A percentile compares a stretch with the other conserved stretches of the same genome.
phyloP scores from a whole-genome alignment of 2,888 invertebrate genomes.

The Temnothorax ravouxi region DNA sequence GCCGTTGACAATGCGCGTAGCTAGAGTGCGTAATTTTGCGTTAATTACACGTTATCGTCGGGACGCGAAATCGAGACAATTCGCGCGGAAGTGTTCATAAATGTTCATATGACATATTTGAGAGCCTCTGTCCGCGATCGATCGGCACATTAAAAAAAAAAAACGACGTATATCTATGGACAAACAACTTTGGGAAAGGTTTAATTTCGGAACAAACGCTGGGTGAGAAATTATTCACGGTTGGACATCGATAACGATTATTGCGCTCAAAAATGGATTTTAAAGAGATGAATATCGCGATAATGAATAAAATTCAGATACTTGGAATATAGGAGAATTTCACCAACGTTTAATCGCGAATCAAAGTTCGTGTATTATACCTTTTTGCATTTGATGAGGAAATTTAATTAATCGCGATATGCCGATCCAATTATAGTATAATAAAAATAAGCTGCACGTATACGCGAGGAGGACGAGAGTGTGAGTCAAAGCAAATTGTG shows the following conservation, averaged over 20 bases:
- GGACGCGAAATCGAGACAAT: conserved; percentile 41
- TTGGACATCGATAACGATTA: conserved; percentile 37
- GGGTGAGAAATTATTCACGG: conserved; percentile 29
- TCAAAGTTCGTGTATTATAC: conserved; percentile 10
- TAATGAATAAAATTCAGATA: conserved; percentile 44
- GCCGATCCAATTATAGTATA: conserved; percentile 10
- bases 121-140: conserved; percentile 41
- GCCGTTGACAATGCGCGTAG: conserved; percentile 59
- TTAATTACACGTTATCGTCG: conserved; percentile 65
- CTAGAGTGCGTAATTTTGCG: conserved; percentile 64
- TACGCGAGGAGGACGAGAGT: not conserved
- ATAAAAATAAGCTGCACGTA: conserved; percentile 2
- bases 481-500: not conserved
- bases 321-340: conserved; percentile 40
- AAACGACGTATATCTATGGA: not conserved
- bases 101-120: conserved; percentile 9
- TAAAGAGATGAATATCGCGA: conserved; percentile 5
- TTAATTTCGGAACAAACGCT: conserved; percentile 31
- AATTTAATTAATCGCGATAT: conserved; percentile 25
- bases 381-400: conserved; percentile 17
- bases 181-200: conserved; percentile 35
- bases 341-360: not conserved
- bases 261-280: conserved; percentile 26
- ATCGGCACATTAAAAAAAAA: conserved; percentile 15
- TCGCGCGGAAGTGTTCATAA: conserved; percentile 20